Evolutionary conservation across 2,113 vertebrate genomes (phyloP).

Genomic region (Myiozetetes cayanensis): DNA sequence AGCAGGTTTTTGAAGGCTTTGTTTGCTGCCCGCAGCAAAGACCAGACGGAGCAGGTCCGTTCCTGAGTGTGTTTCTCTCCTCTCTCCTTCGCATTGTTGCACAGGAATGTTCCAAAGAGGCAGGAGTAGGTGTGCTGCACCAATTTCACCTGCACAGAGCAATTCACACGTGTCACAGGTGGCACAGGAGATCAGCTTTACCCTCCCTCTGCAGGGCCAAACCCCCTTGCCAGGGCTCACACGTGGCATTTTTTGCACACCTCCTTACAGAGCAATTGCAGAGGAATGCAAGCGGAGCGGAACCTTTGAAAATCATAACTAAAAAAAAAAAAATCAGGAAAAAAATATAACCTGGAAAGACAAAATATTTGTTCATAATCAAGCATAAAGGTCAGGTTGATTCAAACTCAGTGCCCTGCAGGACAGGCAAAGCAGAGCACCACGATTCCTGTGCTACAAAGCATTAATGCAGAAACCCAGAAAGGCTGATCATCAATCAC

Average conservation of each 20-base stretch:
- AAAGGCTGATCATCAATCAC: neutral
- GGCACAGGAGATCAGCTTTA: neutral
- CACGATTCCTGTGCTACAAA: neutral
- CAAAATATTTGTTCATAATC: neutral
- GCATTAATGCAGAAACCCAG: neutral
- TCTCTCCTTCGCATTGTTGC: conserved; percentile 95
- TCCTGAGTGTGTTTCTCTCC: conserved; percentile 91
- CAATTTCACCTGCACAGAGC: conserved; percentile 86
- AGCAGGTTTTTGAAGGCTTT: conserved; percentile 94
- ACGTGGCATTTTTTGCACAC: neutral
- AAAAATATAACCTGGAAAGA: neutral
- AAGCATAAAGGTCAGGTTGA: neutral
- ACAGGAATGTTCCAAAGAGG: conserved; percentile 98
- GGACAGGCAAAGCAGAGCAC: neutral
- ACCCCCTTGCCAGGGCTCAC: neutral
- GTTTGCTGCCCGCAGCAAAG: conserved; percentile 91
- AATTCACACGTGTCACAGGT: neutral
- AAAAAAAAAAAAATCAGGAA: neutral
- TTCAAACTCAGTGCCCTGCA: neutral
- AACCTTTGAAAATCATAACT: neutral
- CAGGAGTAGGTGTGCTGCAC: conserved; percentile 98
- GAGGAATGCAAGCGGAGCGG: neutral
- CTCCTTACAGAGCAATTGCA: neutral
- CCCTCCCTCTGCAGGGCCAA: neutral
- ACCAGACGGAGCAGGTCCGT: conserved; percentile 96